A percentile compares a stretch with the other conserved stretches of the same genome.
These are phyloP conservation scores for Pimpla rufipes DNA, from an alignment of 2,888 invertebrate species.

Conservation along the genomic window DNA sequence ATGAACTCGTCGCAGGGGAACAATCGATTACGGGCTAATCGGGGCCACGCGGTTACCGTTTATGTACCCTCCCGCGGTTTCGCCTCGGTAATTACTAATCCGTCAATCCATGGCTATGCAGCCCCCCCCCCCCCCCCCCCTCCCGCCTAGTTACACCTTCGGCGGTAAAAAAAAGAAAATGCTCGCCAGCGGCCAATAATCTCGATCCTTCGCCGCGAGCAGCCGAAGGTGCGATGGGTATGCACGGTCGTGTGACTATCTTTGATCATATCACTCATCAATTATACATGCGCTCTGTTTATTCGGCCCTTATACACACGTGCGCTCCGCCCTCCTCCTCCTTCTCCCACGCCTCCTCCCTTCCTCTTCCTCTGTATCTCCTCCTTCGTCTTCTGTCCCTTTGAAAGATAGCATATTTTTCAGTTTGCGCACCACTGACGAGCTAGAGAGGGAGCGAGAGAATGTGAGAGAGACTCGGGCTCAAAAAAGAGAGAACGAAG, in stretches of 20 bases:
- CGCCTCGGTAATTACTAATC: slow-evolving; percentile 58
- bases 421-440: slow-evolving; percentile 74
- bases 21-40: slow-evolving; percentile 62
- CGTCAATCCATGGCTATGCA: slow-evolving; percentile 32
- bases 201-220: background rate
- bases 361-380: no score
- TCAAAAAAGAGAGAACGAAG: slow-evolving; percentile 40
- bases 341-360: slow-evolving; percentile 57
- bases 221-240: slow-evolving; percentile 7
- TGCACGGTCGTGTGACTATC: slow-evolving; percentile 25
- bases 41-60: slow-evolving; percentile 48
- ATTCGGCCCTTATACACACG: slow-evolving; percentile 48
- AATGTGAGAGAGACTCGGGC: slow-evolving; percentile 65
- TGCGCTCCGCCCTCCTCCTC: slow-evolving; percentile 17
- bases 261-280: slow-evolving; percentile 68
- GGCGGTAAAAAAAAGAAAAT: background rate
- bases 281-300: slow-evolving; percentile 68
- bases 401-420: slow-evolving; percentile 76
- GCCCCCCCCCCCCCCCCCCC: no score
- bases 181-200: slow-evolving; percentile 1
- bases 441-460: slow-evolving; percentile 65
- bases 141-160: no score
- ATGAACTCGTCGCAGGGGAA: slow-evolving; percentile 63
- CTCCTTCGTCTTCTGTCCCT: no score
- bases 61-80: slow-evolving; percentile 36